A percentile compares a stretch with the other conserved stretches of the same genome.
Conservation (phyloP, 2,113 vertebrate genomes). For the Lates calcarifer region DNA sequence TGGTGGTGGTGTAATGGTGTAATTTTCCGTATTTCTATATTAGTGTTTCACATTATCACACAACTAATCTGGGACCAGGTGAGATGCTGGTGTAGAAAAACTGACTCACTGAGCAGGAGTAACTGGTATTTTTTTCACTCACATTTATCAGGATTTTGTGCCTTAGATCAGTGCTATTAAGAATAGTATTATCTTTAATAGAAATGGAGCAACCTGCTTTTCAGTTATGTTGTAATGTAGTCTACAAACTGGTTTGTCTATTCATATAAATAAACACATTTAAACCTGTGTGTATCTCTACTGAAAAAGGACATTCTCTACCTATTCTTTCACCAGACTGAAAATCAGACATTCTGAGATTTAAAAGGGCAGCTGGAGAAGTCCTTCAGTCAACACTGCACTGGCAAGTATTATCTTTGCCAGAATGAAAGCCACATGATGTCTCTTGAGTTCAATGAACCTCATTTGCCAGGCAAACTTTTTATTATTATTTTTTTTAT, state of each 20-base stretch:
- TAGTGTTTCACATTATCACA: background rate
- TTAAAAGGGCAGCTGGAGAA: background rate
- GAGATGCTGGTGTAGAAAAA: background rate
- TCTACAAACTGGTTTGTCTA: background rate
- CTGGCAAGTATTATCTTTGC: background rate
- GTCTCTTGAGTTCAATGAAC: too few relatives aligned
- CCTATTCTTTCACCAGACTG: background rate
- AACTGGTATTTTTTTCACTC: background rate
- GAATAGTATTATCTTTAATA: constrained; percentile 5
- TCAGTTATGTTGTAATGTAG: constrained; percentile 50
- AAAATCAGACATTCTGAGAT: background rate
- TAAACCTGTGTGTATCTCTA: constrained; percentile 2
- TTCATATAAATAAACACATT: constrained; percentile 55
- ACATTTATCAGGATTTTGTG: constrained; percentile 26
- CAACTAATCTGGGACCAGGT: background rate
- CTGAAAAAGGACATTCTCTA: background rate
- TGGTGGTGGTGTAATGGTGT: too few relatives aligned
- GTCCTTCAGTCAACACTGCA: background rate
- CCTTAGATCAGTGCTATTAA: constrained; percentile 47
- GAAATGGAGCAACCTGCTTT: background rate
- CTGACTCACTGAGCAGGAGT: background rate
- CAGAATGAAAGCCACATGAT: background rate
- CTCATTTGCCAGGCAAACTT: too few relatives aligned
- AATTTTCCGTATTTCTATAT: background rate
- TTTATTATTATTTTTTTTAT: too few relatives aligned